phyloP scores from a whole-genome alignment of 92 coral and sea anemone species.

The Virgularia gustaviana region DNA sequence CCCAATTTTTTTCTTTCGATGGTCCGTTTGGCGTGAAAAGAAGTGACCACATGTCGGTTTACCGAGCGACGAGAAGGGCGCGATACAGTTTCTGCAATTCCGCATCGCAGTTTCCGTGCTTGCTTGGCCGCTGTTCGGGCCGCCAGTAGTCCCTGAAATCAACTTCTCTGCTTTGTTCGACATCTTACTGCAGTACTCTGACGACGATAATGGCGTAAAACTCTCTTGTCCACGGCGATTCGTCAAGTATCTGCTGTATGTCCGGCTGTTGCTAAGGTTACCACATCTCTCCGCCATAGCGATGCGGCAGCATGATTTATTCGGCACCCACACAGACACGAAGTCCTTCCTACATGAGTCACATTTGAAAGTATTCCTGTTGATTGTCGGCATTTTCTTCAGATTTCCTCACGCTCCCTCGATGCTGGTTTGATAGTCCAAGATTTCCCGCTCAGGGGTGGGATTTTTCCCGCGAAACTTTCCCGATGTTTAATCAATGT shows the following conservation, averaged over 20 bases:
- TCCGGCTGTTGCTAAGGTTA: slow-evolving; percentile 31
- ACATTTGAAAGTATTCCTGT: slow-evolving; percentile 75
- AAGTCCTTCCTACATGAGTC: slow-evolving; percentile 78
- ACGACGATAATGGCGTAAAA: too few relatives aligned
- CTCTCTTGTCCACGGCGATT: slow-evolving; percentile 13
- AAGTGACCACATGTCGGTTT: slow-evolving; percentile 90
- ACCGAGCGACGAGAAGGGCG: slow-evolving; percentile 90
- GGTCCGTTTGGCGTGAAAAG: slow-evolving; percentile 80
- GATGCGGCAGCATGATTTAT: slow-evolving; percentile 76
- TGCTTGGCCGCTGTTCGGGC: slow-evolving; percentile 52
- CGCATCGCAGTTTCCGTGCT: slow-evolving; percentile 35
- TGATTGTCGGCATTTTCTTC: slow-evolving; percentile 71
- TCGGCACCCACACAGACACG: slow-evolving; percentile 82
- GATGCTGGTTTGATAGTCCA: not conserved
- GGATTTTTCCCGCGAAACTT: too few relatives aligned
- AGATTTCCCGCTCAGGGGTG: too few relatives aligned
- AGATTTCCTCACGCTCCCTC: not conserved
- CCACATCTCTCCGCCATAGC: slow-evolving; percentile 24
- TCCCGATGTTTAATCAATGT: too few relatives aligned
- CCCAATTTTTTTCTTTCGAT: slow-evolving; percentile 85
- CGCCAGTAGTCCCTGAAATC: slow-evolving; percentile 32
- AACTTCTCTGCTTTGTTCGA: not conserved
- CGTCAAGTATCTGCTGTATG: slow-evolving; percentile 24
- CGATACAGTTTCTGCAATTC: slow-evolving; percentile 60
- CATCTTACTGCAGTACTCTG: slow-evolving; percentile 3